Evolutionary conservation across 1,140 invertebrate genomes (phyloP), one percentile per base, ranked within the genome.

Genomic region (Drosophila lacteicornis): DNA sequence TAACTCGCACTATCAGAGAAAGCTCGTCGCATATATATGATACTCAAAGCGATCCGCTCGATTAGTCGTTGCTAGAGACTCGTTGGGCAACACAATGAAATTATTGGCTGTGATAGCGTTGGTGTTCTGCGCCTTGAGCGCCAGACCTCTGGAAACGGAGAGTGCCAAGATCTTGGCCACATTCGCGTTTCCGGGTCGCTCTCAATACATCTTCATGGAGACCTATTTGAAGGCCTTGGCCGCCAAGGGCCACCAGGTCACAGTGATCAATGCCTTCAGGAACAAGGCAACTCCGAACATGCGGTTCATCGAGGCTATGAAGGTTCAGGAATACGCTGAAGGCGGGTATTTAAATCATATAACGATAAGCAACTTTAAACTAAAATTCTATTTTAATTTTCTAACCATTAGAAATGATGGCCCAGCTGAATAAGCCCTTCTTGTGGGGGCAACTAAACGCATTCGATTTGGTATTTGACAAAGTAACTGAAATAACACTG

Each of bases 131-230:
- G 53, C 60, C 9, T 40, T 87, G 7, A 17, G 78, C 53, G 40
- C 25, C 4, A 46, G 43, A 15, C 40, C 61, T 40, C 73, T 56
- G 3, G 49, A 47, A 27, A 60, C 65, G 2, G 50, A 84, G 17
- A 36, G 82, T 17, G 81, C 79, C 3, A 91, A 91, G 55, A 87
- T 91, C 13, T 67, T 91, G 66, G 93, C 92, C 0, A 68, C 95
- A 0, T 93, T 94, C 57, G 91, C 94, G 0, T 88, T 94, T 51
- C 86, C 93, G 3, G 93, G 88, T 0, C 93, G 93, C 62, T 95
- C 95, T 47, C 95, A 95, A 73, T 94, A 93, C 43, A 93, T 94
- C 13, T 92, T 94, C 51, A 93, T 94, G 33, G 93, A 94, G 19
- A 75, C 84, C 0, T 71, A 95, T 22, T 84, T 94, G 60, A 94